These are phyloP conservation scores for Polyergus mexicanus DNA, from an alignment of 1,140 invertebrate genomes.

Conservation along the genomic window DNA sequence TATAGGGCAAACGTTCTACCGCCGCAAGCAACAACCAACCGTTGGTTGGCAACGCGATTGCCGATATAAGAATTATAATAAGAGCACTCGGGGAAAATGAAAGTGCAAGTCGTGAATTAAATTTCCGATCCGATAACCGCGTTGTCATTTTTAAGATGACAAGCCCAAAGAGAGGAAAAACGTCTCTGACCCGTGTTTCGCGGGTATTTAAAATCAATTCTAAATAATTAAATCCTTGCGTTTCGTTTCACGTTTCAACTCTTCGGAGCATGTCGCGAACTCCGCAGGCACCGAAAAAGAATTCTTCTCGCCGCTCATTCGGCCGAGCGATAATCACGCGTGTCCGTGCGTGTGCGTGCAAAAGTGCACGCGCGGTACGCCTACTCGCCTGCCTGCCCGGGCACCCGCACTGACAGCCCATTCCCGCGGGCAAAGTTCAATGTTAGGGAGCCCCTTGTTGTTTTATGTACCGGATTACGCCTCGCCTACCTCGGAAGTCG, in stretches of 20 bases:
- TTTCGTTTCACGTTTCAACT: too few relatives aligned
- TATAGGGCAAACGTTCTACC: not conserved
- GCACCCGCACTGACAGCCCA: constrained; percentile 65
- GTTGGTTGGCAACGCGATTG: not conserved
- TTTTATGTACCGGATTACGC: constrained; percentile 76
- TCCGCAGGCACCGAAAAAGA: not conserved
- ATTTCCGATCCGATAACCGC: not conserved
- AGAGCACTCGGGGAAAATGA: not conserved
- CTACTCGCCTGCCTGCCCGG: constrained; percentile 18
- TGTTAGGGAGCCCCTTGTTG: constrained; percentile 70
- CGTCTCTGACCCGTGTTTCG: too few relatives aligned
- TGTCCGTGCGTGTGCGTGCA: not conserved
- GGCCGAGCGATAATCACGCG: not conserved
- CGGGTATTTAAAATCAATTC: too few relatives aligned
- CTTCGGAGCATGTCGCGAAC: not conserved
- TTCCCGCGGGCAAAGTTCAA: constrained; percentile 77
- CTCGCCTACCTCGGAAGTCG: constrained; percentile 64
- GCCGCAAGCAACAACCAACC: not conserved
- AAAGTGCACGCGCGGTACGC: constrained; percentile 27
- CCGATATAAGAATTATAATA: not conserved
- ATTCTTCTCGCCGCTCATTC: not conserved
- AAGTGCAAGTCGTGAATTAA: not conserved
- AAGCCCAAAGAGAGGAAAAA: not conserved
- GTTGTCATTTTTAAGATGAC: not conserved
- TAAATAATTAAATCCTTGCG: too few relatives aligned